These are phyloP conservation scores for Arvicanthis niloticus DNA, from an alignment of 2,113 vertebrate genomes.

Conservation along the genomic window DNA sequence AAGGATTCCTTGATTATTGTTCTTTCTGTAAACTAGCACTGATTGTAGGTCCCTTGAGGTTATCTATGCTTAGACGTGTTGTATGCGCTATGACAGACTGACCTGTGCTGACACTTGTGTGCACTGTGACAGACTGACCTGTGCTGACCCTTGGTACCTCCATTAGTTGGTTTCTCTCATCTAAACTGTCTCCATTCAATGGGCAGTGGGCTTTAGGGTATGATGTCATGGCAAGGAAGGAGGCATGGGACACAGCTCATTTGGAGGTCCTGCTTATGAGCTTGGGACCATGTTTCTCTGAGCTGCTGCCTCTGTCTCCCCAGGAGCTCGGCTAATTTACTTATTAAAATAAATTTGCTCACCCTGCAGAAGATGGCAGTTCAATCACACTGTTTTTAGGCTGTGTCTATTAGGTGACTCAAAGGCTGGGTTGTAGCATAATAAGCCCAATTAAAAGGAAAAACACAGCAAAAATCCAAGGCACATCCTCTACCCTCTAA, in stretches of 20 bases:
- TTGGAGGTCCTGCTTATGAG: neutral
- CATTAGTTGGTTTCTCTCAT: neutral
- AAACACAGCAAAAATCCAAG: neutral
- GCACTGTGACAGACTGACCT: no score
- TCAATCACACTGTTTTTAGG: constrained; percentile 71
- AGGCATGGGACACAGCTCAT: neutral
- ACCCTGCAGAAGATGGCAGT: constrained; percentile 47
- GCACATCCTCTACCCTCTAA: constrained; percentile 41
- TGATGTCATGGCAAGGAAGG: neutral
- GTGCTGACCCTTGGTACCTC: neutral
- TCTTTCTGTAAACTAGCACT: neutral
- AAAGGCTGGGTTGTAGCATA: constrained; percentile 81
- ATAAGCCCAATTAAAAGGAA: constrained; percentile 78
- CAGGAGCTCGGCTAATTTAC: constrained; percentile 65
- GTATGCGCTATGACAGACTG: no score
- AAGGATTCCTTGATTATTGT: constrained; percentile 29
- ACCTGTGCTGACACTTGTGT: no score
- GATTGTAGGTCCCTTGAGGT: neutral
- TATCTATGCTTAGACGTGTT: neutral
- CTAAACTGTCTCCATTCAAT: neutral
- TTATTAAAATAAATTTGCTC: constrained; percentile 66
- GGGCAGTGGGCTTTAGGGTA: neutral
- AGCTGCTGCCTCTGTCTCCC: constrained; percentile 66
- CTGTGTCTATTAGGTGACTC: constrained; percentile 82
- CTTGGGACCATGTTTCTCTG: neutral